Conservation (phyloP, 2,113 vertebrate species). For the Alethe castanea region DNA sequence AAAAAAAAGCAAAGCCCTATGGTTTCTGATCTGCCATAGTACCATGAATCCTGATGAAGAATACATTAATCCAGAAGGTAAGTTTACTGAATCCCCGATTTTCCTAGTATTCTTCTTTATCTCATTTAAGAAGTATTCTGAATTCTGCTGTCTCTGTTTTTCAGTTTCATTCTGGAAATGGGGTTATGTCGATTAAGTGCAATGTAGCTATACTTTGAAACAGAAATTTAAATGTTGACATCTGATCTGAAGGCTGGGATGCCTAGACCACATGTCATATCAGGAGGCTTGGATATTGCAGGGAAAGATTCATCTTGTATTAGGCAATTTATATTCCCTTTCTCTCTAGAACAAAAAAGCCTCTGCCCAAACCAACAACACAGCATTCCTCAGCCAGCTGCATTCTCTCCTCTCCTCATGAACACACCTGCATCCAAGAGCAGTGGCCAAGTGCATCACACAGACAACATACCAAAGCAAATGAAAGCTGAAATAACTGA, state of each 20-base stretch:
- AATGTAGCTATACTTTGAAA: background rate
- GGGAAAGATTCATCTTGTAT: background rate
- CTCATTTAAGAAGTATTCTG: background rate
- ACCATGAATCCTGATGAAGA: background rate
- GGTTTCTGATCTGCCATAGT: background rate
- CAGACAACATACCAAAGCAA: background rate
- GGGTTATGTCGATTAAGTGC: background rate
- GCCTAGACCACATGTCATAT: rapidly evolving
- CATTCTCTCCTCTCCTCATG: background rate
- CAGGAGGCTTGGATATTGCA: background rate
- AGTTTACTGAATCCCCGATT: background rate
- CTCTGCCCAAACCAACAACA: background rate
- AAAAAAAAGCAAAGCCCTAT: background rate
- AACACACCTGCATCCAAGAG: background rate
- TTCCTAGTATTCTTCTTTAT: background rate
- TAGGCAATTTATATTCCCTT: background rate
- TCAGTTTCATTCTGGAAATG: background rate
- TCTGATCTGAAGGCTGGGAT: background rate
- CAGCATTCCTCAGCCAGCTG: rapidly evolving
- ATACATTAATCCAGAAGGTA: rapidly evolving
- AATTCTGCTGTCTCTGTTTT: background rate
- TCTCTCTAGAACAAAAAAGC: background rate
- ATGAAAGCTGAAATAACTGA: background rate
- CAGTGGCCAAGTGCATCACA: background rate
- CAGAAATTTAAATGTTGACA: background rate